Evolutionary conservation across 2,113 vertebrate species (phyloP).

Genomic region (Myodes glareolus): DNA sequence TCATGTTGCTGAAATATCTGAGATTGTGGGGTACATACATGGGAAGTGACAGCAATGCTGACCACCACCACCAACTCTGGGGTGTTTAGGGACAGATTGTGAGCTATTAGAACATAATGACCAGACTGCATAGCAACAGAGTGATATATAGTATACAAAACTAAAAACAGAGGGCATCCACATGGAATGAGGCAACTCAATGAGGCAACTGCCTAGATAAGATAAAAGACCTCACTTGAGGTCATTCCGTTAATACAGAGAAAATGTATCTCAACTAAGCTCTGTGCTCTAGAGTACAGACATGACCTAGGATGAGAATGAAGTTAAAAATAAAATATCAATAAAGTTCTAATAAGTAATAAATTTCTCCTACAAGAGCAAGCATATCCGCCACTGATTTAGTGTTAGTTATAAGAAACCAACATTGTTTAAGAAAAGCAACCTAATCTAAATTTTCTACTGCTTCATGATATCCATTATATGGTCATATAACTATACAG

Average conservation of each 20-base stretch:
- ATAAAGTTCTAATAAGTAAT: constrained; percentile 4
- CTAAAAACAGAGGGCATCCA: background rate
- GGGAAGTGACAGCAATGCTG: background rate
- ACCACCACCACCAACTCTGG: background rate
- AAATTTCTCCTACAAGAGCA: background rate
- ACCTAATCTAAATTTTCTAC: background rate
- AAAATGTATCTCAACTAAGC: background rate
- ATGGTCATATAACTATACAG: background rate
- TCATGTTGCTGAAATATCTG: background rate
- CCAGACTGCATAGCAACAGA: background rate
- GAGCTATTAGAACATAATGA: background rate
- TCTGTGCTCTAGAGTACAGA: background rate
- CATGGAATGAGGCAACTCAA: too few relatives aligned
- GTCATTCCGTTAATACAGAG: background rate
- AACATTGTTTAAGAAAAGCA: background rate
- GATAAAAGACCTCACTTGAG: background rate
- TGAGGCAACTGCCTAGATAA: background rate
- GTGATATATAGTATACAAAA: background rate
- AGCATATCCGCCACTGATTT: background rate
- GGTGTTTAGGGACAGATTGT: too few relatives aligned
- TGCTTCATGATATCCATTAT: background rate
- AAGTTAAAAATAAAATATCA: background rate
- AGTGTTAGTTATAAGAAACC: background rate
- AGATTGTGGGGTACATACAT: background rate
- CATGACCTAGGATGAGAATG: background rate